These are phyloP conservation scores for Agrenia bidenticulata DNA, from an alignment of 2,888 invertebrate genomes.

Conservation along the genomic window DNA sequence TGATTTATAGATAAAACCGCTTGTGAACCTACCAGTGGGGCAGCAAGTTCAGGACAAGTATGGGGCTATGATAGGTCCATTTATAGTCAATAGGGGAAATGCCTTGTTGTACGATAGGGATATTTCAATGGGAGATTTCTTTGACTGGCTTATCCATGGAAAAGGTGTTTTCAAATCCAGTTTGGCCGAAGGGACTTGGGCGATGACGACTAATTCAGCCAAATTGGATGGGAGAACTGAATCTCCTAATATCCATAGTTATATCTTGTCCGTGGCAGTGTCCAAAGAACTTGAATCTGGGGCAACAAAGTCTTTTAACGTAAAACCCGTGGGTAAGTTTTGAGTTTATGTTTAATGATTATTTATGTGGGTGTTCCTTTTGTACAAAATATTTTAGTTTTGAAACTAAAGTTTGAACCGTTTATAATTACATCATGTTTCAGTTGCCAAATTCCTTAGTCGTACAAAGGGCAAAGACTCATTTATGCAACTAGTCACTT, in stretches of 20 bases:
- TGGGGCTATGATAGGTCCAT: constrained; percentile 44
- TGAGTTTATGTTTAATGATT: no score
- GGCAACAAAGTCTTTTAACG: constrained; percentile 27
- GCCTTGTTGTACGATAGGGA: constrained; percentile 32
- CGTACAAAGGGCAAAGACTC: constrained; percentile 32
- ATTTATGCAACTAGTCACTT: constrained; percentile 36
- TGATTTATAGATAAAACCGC: constrained; percentile 25
- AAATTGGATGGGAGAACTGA: constrained; percentile 22
- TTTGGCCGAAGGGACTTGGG: constrained; percentile 39
- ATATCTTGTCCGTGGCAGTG: constrained; percentile 37
- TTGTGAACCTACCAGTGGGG: constrained; percentile 46
- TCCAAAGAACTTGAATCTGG: constrained; percentile 19
- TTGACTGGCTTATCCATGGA: constrained; percentile 30
- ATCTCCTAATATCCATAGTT: constrained; percentile 43
- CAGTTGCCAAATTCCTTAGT: constrained; percentile 20
- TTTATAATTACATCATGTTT: no score
- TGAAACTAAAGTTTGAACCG: no score
- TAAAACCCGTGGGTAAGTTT: constrained; percentile 40
- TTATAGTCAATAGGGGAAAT: constrained; percentile 34
- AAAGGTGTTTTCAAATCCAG: constrained; percentile 30
- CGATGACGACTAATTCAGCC: constrained; percentile 29
- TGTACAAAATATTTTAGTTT: no score
- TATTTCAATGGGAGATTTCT: constrained; percentile 16
- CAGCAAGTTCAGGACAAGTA: constrained; percentile 47
- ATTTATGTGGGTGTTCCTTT: no score